Base-by-base conservation (phyloP, 2,113 vertebrate species). In the Sylvicapra grimmia region DNA sequence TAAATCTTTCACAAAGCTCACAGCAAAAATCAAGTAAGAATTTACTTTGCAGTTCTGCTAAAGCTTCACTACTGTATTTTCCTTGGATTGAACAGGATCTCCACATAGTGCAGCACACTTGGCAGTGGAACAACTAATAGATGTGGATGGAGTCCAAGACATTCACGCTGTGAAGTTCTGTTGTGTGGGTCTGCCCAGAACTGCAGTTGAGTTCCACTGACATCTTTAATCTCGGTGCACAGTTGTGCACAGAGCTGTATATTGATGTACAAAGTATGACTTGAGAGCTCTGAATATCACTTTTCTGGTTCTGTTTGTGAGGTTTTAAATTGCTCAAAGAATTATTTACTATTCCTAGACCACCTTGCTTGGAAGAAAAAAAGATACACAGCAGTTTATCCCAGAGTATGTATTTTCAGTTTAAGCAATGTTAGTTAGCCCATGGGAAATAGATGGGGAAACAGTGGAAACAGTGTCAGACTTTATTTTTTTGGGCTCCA, bases 41-140 rank as follows among this genome's bases (percentile, higher is more conserved):
- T 97, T 91, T 95, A 19, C 86, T 96, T 75, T 59, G 61, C 65
- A 65, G 14, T 83, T 92, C 44, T 72, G 56, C 49, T 97, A 9
- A 96, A 92, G n/a, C 90, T 83, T 54, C 33, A 72, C 89, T 92
- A 11, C 56, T 91, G 7, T 87, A 21, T 89, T 90, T 88, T 56
- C 49, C 77, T 93, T 87, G 93, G 36, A 40, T 11, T 75, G 79
- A 94, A 40, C 80, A 89, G 61, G 15, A 51, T 91, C 53, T 85
- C 29, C n/a, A 25, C 29, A 80, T 86, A 84, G 44, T 91, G 63
- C 47, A 3, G 79, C 80, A 15, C 72, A 16, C 80, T 89, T 93
- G 94, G 61, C 93, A 85, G 54, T 65, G 65, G 33, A 72, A 86
- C 15, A 75, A 6, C 27, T 59, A 36, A 21, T 93, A 83, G 33